Evolutionary conservation across 2,797 vertebrate genomes (phyloP), one percentile per base, ranked within the genome.

Genomic region (Myotis vivesi): DNA sequence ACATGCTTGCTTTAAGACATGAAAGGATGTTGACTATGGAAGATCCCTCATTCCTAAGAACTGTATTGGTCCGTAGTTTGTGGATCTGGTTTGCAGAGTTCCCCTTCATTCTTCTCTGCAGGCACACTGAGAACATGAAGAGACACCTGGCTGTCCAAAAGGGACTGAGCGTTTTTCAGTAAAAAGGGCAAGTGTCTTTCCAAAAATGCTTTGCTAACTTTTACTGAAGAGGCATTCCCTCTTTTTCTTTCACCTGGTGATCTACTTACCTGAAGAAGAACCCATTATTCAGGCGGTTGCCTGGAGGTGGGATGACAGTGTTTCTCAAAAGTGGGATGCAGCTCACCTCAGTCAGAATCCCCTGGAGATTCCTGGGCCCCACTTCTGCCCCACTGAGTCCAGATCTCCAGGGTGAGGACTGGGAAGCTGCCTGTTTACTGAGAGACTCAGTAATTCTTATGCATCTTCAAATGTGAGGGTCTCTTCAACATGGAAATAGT

Each of bases 21-120:
- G 77, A 92, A 46, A 87, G 53, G 17, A 80, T 76, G 86, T 96
- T 94, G 19, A 83, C 68, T 94, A 79, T 83, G 72, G 92, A 95
- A 96, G 41, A 87, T n/a, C 4, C 11, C 28, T 77, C 19, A 77
- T 73, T 94, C 49, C 49, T 12, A 73, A 82, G 71, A 89, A 57
- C 49, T 33, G 6, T 44, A 23, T 38, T 80, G 91, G 84, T 25
- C 68, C 11, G 10, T 82, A 33, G 41, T 83, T 75, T 84, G 68
- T 62, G 66, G 44, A 38, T 84, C 75, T 85, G 17, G n/a, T 57
- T 83, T 85, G 49, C 8, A 20, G 55, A 20, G 55, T 79, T 92
- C 57, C 44, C 76, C 92, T 95, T 87, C 44, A 36, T 91, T 79
- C 55, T 91, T 88, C 75, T 94, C n/a, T 83, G 12, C 22, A 64